Percentiles rank a stretch among this genome's conserved stretches.
Evolutionary conservation across 1,140 invertebrate genomes (phyloP).

Genomic region (Megalopta genalis): DNA sequence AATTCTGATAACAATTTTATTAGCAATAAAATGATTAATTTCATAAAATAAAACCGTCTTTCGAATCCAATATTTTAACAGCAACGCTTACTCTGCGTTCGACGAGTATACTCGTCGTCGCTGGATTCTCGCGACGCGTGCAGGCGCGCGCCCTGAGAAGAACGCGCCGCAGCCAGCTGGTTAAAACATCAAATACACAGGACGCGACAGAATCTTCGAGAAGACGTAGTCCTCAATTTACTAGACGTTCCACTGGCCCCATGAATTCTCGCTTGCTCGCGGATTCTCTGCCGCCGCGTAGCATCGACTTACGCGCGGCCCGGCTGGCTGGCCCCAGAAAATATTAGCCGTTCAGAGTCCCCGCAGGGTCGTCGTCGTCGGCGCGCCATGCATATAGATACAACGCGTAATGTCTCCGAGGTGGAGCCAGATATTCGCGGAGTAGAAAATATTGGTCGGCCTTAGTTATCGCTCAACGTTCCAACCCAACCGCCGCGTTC

Average conservation of each 20-base stretch:
- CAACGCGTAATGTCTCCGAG: background rate
- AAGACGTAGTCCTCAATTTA: background rate
- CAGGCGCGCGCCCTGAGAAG: too few species aligned
- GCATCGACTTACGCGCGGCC: background rate
- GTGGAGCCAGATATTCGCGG: background rate
- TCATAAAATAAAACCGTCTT: too few species aligned
- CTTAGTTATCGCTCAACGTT: background rate
- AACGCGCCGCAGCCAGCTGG: background rate
- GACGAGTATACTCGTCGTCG: too few species aligned
- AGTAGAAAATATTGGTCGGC: background rate
- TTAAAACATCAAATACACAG: too few species aligned
- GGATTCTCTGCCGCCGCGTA: background rate
- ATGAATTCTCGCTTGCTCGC: background rate
- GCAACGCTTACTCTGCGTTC: too few species aligned
- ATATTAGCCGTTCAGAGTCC: constrained; percentile 1
- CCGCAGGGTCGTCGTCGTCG: background rate
- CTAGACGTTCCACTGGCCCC: background rate
- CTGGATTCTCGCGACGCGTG: too few species aligned
- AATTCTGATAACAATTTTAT: too few species aligned
- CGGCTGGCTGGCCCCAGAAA: background rate
- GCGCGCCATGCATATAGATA: background rate
- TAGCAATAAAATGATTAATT: too few species aligned
- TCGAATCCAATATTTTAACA: too few species aligned
- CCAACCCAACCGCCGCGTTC: too few species aligned
- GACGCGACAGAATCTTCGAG: too few species aligned